Evolutionary conservation across 2,888 invertebrate genomes (phyloP).

Genomic region (Serripes groenlandicus): DNA sequence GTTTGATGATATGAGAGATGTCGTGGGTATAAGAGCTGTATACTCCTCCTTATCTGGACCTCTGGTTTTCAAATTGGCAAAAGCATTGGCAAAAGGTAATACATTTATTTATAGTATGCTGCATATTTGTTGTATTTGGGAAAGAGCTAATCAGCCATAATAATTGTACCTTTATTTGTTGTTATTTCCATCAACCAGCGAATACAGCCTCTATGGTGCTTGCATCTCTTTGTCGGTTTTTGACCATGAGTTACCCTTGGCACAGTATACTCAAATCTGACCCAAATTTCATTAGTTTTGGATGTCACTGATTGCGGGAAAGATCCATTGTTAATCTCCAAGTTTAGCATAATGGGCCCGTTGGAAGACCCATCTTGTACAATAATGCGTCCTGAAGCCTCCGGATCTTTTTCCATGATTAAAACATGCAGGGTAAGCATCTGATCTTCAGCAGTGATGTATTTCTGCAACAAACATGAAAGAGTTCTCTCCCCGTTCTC

Average conservation of each 20-base stretch:
- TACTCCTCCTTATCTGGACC: no score
- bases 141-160: not conserved
- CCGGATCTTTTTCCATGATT: slow-evolving; percentile 90
- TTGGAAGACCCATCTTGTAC: slow-evolving; percentile 73
- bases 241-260: slow-evolving; percentile 61
- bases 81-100: no score
- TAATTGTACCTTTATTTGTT: slow-evolving; percentile 73
- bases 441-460: slow-evolving; percentile 86
- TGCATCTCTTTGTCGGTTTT: slow-evolving; percentile 68
- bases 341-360: slow-evolving; percentile 91
- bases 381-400: slow-evolving; percentile 88
- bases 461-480: slow-evolving; percentile 7
- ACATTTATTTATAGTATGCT: no score
- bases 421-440: slow-evolving; percentile 95
- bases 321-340: slow-evolving; percentile 93
- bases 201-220: slow-evolving; percentile 74
- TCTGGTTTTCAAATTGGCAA: no score
- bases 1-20: no score
- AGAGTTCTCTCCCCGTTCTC: no score
- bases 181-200: slow-evolving; percentile 76
- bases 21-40: not conserved
- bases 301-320: slow-evolving; percentile 93
- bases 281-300: slow-evolving; percentile 92
- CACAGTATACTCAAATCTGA: slow-evolving; percentile 89
- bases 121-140: no score